These are phyloP conservation scores for Poecilia picta DNA, from an alignment of 2,797 vertebrate genomes.

Conservation along the genomic window DNA sequence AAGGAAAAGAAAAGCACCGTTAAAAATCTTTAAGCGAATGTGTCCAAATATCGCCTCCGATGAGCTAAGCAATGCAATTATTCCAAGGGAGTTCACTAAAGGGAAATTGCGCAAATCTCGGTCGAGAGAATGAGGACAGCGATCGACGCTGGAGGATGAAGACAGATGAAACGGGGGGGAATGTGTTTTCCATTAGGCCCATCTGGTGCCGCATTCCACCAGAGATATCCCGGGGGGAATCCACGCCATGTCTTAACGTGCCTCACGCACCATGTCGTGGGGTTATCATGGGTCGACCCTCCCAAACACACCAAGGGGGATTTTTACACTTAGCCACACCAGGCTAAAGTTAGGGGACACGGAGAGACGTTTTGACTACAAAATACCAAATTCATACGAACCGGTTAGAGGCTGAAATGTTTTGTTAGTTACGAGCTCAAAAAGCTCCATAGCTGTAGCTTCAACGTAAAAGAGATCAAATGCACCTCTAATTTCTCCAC, in stretches of 20 bases:
- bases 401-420: conserved; percentile 6
- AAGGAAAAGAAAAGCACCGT: background rate
- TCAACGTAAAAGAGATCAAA: conserved; percentile 6
- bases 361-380: background rate
- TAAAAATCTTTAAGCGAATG: background rate
- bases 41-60: conserved; percentile 56
- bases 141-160: conserved; percentile 32
- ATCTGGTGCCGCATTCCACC: conserved; percentile 76
- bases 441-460: conserved; percentile 9
- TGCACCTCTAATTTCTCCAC: background rate
- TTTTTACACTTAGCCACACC: conserved; percentile 7
- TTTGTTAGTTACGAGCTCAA: conserved; percentile 13
- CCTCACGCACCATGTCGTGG: conserved; percentile 31
- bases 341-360: background rate
- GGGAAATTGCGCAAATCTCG: conserved; percentile 5
- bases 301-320: conserved; percentile 37
- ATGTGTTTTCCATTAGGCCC: conserved; percentile 79
- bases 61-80: conserved; percentile 84
- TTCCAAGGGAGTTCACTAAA: conserved; percentile 73
- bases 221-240: conserved; percentile 65
- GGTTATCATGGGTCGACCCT: conserved; percentile 54
- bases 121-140: background rate
- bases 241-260: conserved; percentile 36
- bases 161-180: conserved; percentile 46
- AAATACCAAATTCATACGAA: conserved; percentile 19